phyloP scores from a whole-genome alignment of 2,888 invertebrate species.

The Tolmerus cingulatus region DNA sequence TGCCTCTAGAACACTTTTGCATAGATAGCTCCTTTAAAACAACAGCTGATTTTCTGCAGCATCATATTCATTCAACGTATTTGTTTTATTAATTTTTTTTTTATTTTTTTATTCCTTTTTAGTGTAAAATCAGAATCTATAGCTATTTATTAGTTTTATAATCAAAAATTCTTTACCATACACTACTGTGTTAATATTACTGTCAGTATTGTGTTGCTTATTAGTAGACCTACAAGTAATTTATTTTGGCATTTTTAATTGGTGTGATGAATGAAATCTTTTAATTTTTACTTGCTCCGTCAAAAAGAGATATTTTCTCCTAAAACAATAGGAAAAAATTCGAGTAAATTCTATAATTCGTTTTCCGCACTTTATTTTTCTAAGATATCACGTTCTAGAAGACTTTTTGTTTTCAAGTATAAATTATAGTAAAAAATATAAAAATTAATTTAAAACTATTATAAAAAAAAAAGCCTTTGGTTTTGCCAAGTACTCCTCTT shows the following conservation, averaged over 20 bases:
- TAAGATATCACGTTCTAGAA: conserved; percentile 19
- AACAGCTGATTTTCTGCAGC: not conserved
- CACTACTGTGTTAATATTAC: not conserved
- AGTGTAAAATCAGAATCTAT: conserved; percentile 4
- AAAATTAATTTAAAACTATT: conserved; percentile 12
- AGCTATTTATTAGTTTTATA: not conserved
- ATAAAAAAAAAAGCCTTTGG: conserved; percentile 22
- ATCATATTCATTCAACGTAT: not conserved
- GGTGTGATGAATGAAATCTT: conserved; percentile 27
- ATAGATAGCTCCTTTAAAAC: not conserved
- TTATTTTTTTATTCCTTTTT: not conserved
- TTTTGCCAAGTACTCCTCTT: not conserved
- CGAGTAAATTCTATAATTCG: not conserved
- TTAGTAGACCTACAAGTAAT: conserved; percentile 18
- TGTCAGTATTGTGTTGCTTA: not conserved
- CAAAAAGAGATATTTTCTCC: not conserved
- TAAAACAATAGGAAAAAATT: not conserved
- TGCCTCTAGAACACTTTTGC: not conserved
- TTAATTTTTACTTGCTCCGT: not conserved
- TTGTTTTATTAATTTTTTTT: no score
- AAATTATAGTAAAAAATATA: conserved; percentile 11
- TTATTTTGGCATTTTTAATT: conserved; percentile 33
- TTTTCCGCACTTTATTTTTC: not conserved
- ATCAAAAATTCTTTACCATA: not conserved
- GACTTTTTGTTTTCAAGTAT: conserved; percentile 14